phyloP scores from a whole-genome alignment of 2,888 invertebrate species.

The Cephonodes hylas region DNA sequence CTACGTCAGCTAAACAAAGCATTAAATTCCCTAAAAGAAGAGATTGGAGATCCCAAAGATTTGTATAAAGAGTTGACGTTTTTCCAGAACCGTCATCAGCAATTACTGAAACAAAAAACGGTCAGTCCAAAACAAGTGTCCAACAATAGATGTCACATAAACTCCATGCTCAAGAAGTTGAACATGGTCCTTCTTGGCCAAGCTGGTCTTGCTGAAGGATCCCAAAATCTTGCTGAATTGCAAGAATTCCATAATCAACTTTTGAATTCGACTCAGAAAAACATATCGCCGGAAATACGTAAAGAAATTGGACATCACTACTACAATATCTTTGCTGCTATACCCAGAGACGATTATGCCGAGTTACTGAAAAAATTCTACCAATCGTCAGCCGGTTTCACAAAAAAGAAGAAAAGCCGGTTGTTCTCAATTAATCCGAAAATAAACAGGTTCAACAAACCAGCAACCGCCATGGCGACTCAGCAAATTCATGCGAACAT shows the following conservation, averaged over 20 bases:
- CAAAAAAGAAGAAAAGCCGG: conserved; percentile 41
- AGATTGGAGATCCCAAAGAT: conserved; percentile 75
- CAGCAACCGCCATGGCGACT: conserved; percentile 37
- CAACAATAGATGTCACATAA: conserved; percentile 63
- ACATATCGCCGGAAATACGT: conserved; percentile 60
- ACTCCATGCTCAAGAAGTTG: conserved; percentile 67
- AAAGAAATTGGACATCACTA: conserved; percentile 76
- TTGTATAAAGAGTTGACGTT: conserved; percentile 66
- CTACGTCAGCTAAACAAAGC: conserved; percentile 55
- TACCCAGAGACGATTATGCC: conserved; percentile 61
- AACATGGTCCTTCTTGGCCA: conserved; percentile 83
- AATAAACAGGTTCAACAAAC: conserved; percentile 32
- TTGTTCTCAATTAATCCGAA: conserved; percentile 34
- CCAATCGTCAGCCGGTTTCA: conserved; percentile 26
- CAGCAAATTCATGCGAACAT: conserved; percentile 27
- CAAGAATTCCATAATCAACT: conserved; percentile 55
- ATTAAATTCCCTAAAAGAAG: conserved; percentile 58
- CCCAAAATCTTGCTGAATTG: conserved; percentile 66
- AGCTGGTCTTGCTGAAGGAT: conserved; percentile 78
- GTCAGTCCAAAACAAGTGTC: conserved; percentile 52
- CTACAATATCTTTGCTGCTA: conserved; percentile 73
- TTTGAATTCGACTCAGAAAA: conserved; percentile 48
- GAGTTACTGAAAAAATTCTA: conserved; percentile 58
- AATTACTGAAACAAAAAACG: conserved; percentile 56
- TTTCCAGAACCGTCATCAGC: conserved; percentile 66